Conservation (phyloP, 2,797 vertebrate genomes). For the Rhyacichthys aspro region DNA sequence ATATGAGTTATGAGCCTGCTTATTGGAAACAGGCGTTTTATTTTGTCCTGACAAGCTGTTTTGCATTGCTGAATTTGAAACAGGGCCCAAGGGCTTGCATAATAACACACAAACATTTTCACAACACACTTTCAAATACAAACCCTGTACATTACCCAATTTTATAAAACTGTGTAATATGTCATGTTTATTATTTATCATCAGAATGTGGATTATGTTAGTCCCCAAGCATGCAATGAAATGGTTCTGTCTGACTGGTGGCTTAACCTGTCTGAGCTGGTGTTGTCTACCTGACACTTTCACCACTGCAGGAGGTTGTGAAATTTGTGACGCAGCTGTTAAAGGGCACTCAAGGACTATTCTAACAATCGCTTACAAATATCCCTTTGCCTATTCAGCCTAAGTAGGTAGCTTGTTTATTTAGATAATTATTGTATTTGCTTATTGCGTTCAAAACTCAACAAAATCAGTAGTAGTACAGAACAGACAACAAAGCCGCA, state of each 20-base stretch:
- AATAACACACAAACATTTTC: background rate
- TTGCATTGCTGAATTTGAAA: slow-evolving; percentile 4
- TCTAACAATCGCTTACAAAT: background rate
- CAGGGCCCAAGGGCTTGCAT: background rate
- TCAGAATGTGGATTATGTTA: background rate
- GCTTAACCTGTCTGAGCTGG: slow-evolving; percentile 9
- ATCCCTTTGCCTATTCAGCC: no score
- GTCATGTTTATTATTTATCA: background rate
- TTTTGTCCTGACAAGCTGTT: background rate
- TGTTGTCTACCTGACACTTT: slow-evolving; percentile 1
- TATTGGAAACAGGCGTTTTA: background rate
- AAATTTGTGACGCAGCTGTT: background rate
- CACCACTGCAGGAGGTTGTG: background rate
- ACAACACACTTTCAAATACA: slow-evolving; percentile 14
- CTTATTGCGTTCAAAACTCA: no score
- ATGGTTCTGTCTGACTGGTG: background rate
- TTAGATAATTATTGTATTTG: no score
- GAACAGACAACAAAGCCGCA: no score
- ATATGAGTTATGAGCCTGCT: background rate
- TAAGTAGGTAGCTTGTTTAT: no score
- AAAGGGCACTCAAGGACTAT: background rate
- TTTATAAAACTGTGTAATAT: background rate
- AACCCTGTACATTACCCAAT: background rate
- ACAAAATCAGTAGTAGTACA: no score
- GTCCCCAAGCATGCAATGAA: background rate